A percentile compares a stretch with the other conserved stretches of the same genome.
phyloP scores from a whole-genome alignment of 2,113 vertebrate species.

The Sceloporus tristichus region DNA sequence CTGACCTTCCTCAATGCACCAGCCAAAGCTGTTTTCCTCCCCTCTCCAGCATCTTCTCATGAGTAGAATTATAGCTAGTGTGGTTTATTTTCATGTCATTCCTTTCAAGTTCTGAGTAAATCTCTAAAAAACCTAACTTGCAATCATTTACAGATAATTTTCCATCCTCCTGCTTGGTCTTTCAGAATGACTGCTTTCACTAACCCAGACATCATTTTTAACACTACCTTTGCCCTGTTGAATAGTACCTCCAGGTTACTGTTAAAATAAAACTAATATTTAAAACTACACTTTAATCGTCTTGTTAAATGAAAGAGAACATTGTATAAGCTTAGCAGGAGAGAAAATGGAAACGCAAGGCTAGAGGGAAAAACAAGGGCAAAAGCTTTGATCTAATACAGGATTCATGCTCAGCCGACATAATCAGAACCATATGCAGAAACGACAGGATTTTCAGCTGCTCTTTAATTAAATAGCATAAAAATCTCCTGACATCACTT shows the following conservation, averaged over 20 bases:
- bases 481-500: constrained; percentile 41
- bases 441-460: constrained; percentile 60
- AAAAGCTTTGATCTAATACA: constrained; percentile 64
- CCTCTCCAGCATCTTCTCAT: constrained; percentile 14
- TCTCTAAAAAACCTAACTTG: constrained; percentile 33
- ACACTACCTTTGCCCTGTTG: constrained; percentile 39
- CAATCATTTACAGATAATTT: constrained; percentile 35
- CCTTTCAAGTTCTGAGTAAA: background rate
- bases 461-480: constrained; percentile 65
- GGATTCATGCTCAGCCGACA: background rate
- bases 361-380: constrained; percentile 1
- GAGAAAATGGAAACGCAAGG: constrained; percentile 26
- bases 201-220: constrained; percentile 41
- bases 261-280: constrained; percentile 61
- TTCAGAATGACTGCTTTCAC: constrained; percentile 27
- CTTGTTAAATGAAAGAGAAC: constrained; percentile 64
- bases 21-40: background rate
- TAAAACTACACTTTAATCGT: constrained; percentile 50
- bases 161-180: constrained; percentile 4
- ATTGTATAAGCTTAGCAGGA: constrained; percentile 51
- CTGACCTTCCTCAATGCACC: background rate
- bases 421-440: constrained; percentile 62
- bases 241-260: constrained; percentile 49
- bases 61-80: constrained; percentile 29
- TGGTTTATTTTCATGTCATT: constrained; percentile 47